phyloP scores from a whole-genome alignment of 2,797 vertebrate species.

The Coregonus ussuriensis region DNA sequence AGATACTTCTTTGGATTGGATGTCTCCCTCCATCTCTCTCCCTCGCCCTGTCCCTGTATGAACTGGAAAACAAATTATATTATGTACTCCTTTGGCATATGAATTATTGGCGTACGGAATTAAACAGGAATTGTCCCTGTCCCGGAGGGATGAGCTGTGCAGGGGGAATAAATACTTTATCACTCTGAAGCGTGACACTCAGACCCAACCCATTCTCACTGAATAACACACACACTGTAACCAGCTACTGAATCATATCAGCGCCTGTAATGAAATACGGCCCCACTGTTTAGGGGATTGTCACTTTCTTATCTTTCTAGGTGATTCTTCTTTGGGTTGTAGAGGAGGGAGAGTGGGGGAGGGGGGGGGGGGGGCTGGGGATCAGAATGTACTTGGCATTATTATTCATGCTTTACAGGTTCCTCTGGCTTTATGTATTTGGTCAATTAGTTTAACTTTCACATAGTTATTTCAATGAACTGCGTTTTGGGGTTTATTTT shows the following conservation, averaged over 20 bases:
- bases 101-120: background rate
- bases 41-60: background rate
- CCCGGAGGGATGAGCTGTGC: background rate
- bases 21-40: background rate
- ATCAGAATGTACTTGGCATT: background rate
- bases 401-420: too few species aligned
- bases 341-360: background rate
- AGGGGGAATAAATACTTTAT: background rate
- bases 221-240: background rate
- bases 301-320: background rate
- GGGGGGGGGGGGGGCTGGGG: too few species aligned
- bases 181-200: background rate
- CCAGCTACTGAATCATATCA: slow-evolving; percentile 3
- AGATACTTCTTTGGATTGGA: background rate
- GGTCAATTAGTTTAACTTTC: background rate
- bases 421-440: background rate
- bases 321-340: background rate
- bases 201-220: background rate
- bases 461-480: background rate
- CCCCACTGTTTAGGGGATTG: background rate
- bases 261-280: background rate
- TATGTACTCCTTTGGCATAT: background rate
- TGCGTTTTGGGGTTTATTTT: background rate
- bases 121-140: background rate
- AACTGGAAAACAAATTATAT: slow-evolving; percentile 2